Evolutionary conservation across 2,113 vertebrate genomes (phyloP).

Genomic region (Platysteira castanea): DNA sequence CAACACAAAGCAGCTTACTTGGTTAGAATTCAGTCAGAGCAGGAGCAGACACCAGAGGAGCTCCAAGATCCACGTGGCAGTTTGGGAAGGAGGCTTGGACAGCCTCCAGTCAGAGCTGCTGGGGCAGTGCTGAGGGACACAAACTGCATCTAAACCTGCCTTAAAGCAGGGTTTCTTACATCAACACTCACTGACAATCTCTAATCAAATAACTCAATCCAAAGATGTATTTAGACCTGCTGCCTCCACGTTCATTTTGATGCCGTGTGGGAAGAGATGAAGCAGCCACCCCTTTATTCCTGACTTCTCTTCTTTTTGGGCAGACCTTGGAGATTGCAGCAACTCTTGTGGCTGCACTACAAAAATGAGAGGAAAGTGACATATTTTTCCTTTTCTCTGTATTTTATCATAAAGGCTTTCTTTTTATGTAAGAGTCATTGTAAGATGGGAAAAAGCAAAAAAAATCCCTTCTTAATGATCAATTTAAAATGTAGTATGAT

Average conservation of each 20-base stretch:
- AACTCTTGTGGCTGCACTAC: not conserved
- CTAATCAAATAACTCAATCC: not conserved
- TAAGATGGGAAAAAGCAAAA: not conserved
- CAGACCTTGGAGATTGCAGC: not conserved
- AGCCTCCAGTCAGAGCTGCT: not conserved
- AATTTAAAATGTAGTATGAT: not conserved
- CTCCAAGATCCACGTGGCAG: not conserved
- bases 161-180: not conserved
- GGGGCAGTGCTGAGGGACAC: not conserved
- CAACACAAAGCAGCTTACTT: not conserved
- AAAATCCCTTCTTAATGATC: not conserved
- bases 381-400: not conserved
- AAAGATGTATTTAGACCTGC: not conserved
- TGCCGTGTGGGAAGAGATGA: not conserved
- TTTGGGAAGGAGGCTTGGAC: not conserved
- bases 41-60: not conserved
- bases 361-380: not conserved
- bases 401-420: not conserved
- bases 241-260: not conserved
- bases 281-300: not conserved
- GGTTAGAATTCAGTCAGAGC: not conserved
- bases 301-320: not conserved
- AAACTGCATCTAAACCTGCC: not conserved
- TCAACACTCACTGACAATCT: not conserved
- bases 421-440: not conserved